Evolutionary conservation across 2,797 vertebrate species (phyloP).

Genomic region (Tangara arthus): DNA sequence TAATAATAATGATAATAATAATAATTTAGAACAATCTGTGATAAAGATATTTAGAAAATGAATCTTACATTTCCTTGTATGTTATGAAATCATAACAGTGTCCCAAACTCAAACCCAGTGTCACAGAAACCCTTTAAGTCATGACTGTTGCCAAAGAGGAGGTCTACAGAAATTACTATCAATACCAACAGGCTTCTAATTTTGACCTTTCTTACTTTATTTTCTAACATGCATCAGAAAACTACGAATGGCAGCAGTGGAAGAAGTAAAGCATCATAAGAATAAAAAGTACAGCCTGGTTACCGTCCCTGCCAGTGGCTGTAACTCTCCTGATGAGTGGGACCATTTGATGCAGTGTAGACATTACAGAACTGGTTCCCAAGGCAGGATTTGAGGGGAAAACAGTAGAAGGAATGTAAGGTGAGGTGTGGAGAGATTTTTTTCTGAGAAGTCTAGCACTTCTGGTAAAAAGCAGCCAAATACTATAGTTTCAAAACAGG

Average conservation of each 20-base stretch:
- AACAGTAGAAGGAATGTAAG: neutral
- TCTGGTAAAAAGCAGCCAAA: neutral
- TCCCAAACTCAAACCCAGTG: neutral
- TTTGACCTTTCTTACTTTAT: neutral
- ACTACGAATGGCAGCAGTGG: neutral
- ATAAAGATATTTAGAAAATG: neutral
- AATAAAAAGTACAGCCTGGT: neutral
- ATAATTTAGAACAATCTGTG: neutral
- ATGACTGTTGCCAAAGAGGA: rapidly evolving
- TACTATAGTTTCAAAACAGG: neutral
- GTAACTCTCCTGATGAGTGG: neutral
- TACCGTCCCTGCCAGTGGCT: neutral
- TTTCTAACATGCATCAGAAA: neutral
- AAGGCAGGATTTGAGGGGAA: neutral
- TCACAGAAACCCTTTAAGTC: neutral
- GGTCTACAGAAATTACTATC: neutral
- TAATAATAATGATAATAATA: neutral
- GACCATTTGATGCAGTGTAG: neutral
- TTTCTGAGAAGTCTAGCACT: neutral
- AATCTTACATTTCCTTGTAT: neutral
- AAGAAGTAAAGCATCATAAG: neutral
- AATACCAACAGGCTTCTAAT: neutral
- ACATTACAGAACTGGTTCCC: neutral
- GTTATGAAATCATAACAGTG: neutral
- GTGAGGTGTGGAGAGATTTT: neutral